Percentiles rank a stretch among this genome's conserved stretches.
Conservation (phyloP, 2,888 invertebrate genomes). For the Papilio elwesi region DNA sequence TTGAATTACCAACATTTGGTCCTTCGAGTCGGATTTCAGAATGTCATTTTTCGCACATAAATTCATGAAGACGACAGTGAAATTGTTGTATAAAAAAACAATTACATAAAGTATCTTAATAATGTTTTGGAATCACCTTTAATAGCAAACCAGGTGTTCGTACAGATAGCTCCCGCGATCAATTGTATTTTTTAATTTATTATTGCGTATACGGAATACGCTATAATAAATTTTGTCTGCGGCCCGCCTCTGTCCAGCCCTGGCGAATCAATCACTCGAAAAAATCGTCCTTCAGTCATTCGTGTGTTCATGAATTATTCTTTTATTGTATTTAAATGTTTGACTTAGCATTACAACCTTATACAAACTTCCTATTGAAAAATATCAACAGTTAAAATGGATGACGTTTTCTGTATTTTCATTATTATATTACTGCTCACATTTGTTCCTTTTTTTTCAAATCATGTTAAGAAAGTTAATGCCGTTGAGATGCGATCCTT, state of each 20-base stretch:
- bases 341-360: background rate
- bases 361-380: too few relatives aligned
- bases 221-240: constrained; percentile 18
- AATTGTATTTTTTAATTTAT: constrained; percentile 18
- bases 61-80: too few relatives aligned
- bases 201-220: constrained; percentile 22
- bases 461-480: too few relatives aligned
- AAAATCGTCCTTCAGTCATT: constrained; percentile 16
- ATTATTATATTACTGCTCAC: too few relatives aligned
- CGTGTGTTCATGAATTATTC: background rate
- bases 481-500: too few relatives aligned
- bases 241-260: constrained; percentile 9
- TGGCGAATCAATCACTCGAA: constrained; percentile 10
- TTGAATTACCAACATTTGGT: too few relatives aligned
- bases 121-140: background rate
- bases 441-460: too few relatives aligned
- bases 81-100: background rate
- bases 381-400: too few relatives aligned
- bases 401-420: too few relatives aligned
- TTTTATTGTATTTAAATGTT: background rate
- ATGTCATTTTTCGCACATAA: too few relatives aligned
- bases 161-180: background rate
- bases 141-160: background rate
- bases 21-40: too few relatives aligned
- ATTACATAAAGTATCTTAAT: too few relatives aligned